A percentile compares a stretch with the other conserved stretches of the same genome.
phyloP scores from a whole-genome alignment of 2,888 invertebrate genomes.

The Mesorhabditis spiculigera region DNA sequence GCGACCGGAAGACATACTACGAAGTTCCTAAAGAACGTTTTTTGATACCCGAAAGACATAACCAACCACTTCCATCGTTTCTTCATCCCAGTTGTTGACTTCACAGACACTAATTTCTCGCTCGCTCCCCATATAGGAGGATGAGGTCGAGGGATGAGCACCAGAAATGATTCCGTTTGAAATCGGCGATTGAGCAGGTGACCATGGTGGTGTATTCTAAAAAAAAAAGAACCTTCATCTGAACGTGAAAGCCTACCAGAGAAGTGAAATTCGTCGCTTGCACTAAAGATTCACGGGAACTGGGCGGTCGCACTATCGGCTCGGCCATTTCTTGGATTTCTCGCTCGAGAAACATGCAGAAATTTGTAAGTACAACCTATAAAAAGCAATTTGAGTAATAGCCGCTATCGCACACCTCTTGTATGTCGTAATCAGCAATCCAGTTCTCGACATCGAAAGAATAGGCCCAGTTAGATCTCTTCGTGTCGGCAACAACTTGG shows the following conservation, averaged over 20 bases:
- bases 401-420: not conserved
- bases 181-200: not conserved
- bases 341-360: constrained; percentile 4
- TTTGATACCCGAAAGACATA: not conserved
- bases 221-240: not conserved
- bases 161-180: not conserved
- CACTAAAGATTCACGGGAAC: not conserved
- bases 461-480: not conserved
- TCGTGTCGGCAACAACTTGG: not conserved
- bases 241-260: not conserved
- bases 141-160: not conserved
- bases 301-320: not conserved
- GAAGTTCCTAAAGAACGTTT: not conserved
- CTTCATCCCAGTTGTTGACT: not conserved
- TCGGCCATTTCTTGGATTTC: not conserved
- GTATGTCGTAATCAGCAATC: constrained; percentile 1
- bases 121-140: no score
- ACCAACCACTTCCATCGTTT: not conserved
- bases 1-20: not conserved
- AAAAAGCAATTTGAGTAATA: no score
- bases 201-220: not conserved
- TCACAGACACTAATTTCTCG: not conserved
- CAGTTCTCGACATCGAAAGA: not conserved
- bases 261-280: not conserved
- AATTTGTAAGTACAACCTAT: not conserved